A percentile compares a stretch with the other conserved stretches of the same genome.
Evolutionary conservation across 2,797 vertebrate species (phyloP).

Genomic region (Pagetopsis macropterus): DNA sequence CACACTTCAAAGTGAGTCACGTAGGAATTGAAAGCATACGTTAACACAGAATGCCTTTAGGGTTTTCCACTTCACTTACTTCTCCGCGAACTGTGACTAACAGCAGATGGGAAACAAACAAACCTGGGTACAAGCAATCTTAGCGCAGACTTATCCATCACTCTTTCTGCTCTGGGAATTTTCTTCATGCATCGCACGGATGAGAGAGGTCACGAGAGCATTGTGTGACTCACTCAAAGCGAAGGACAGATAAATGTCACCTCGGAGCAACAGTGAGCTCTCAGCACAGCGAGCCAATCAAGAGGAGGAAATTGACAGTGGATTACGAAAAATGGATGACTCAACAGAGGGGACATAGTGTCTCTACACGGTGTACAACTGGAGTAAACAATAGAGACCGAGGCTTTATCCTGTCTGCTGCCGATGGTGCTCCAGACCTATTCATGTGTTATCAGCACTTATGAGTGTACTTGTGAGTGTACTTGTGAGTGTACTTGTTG

Average conservation of each 20-base stretch:
- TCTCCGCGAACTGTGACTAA: constrained; percentile 26
- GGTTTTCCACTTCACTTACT: constrained; percentile 23
- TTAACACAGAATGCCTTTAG: constrained; percentile 25
- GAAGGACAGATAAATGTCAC: constrained; percentile 12
- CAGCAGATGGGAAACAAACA: constrained; percentile 33
- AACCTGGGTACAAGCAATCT: constrained; percentile 4
- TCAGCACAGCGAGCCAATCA: constrained; percentile 14
- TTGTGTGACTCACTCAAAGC: constrained; percentile 3
- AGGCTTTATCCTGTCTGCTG: constrained; percentile 39
- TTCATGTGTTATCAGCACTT: constrained; percentile 35
- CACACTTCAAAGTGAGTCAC: constrained; percentile 37
- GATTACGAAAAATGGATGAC: constrained; percentile 21
- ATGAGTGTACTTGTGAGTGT: constrained; percentile 8
- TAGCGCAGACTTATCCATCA: not conserved
- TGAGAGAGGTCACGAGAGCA: not conserved
- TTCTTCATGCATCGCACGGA: not conserved
- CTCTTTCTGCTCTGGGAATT: constrained; percentile 6
- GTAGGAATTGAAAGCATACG: constrained; percentile 19
- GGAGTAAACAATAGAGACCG: constrained; percentile 38
- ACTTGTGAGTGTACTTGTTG: constrained; percentile 22
- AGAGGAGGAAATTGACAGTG: constrained; percentile 27
- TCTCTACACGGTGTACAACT: constrained; percentile 18
- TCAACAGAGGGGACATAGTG: constrained; percentile 31
- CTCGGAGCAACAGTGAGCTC: constrained; percentile 1
- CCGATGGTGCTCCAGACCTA: constrained; percentile 20